Evolutionary conservation across 2,113 vertebrate species (phyloP).

Genomic region (Cyanoliseus patagonus): DNA sequence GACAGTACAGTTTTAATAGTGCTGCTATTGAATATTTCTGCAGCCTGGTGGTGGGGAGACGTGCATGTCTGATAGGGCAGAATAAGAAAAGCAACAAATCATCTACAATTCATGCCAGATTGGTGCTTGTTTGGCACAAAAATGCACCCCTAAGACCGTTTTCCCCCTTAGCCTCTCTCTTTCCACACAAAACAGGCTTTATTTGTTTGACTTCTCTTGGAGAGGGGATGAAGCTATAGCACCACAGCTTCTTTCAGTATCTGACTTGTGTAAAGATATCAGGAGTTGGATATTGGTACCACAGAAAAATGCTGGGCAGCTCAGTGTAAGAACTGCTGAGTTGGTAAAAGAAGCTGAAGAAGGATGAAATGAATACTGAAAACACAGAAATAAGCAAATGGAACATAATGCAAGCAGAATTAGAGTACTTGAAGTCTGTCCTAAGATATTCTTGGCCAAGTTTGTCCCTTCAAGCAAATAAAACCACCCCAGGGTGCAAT

Average conservation of each 20-base stretch:
- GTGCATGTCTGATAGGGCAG: not conserved
- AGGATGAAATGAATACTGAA: conserved; percentile 50
- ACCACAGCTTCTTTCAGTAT: not conserved
- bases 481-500: conserved; percentile 25
- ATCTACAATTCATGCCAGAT: not conserved
- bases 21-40: not conserved
- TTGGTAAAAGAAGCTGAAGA: conserved; percentile 44
- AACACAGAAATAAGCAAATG: conserved; percentile 41
- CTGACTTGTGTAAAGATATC: not conserved
- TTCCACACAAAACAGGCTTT: not conserved
- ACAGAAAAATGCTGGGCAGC: conserved; percentile 21
- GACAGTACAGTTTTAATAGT: not conserved
- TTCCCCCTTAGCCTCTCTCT: not conserved
- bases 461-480: conserved; percentile 51
- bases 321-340: conserved; percentile 44
- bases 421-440: conserved; percentile 41
- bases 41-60: not conserved
- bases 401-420: conserved; percentile 28
- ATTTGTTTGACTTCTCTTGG: not conserved
- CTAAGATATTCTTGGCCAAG: conserved; percentile 40
- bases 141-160: not conserved
- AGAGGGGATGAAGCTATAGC: not conserved
- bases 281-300: not conserved
- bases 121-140: not conserved
- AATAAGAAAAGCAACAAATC: not conserved